These are phyloP conservation scores for Ostrea denselamellosa DNA, from an alignment of 1,140 invertebrate genomes.

Conservation along the genomic window DNA sequence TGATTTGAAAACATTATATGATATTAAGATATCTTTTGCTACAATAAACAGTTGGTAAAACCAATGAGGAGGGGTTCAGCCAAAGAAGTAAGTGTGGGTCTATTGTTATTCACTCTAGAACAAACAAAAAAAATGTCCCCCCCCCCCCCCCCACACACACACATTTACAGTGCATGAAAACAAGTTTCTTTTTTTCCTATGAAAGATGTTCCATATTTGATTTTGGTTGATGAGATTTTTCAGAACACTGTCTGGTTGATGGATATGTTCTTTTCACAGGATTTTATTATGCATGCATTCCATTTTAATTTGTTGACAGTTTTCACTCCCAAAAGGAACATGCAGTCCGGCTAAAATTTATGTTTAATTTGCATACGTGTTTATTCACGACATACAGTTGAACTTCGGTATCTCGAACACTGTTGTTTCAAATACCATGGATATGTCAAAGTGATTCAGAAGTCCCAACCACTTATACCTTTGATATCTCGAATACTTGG, in stretches of 20 bases:
- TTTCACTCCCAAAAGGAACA: neutral
- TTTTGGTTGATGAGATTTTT: neutral
- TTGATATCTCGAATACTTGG: too few relatives aligned
- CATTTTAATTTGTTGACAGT: neutral
- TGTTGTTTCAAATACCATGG: too few relatives aligned
- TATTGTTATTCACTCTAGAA: neutral
- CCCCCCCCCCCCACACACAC: too few relatives aligned
- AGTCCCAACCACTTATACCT: too few relatives aligned
- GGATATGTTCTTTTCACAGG: neutral
- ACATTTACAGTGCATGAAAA: neutral
- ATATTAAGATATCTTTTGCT: constrained; percentile 9
- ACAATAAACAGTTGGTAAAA: constrained; percentile 8
- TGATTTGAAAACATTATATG: neutral
- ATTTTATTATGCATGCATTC: constrained; percentile 1
- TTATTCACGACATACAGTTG: neutral
- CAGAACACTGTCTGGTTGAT: neutral
- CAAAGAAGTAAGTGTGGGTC: neutral
- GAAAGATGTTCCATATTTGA: neutral
- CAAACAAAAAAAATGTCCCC: neutral
- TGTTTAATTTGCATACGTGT: neutral
- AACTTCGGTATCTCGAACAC: too few relatives aligned
- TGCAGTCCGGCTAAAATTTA: neutral
- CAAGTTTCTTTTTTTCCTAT: neutral
- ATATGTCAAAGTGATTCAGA: too few relatives aligned
- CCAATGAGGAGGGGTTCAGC: constrained; percentile 19